Conservation (phyloP, 2,888 invertebrate genomes). For the Conops quadrifasciatus region DNA sequence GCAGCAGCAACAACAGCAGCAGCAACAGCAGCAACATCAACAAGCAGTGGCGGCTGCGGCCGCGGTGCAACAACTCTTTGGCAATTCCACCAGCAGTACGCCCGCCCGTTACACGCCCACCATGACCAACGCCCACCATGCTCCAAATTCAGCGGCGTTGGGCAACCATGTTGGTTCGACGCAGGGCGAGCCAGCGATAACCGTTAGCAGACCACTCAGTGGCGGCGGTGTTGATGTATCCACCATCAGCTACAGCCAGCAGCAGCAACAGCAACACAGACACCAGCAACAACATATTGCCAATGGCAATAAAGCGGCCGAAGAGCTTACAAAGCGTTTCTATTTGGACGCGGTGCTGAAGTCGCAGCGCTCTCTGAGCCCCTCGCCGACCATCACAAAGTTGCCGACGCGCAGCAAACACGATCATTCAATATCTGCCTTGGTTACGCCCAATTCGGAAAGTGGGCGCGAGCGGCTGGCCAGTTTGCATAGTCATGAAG, state of each 20-base stretch:
- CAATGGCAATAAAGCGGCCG: slow-evolving; percentile 64
- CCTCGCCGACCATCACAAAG: slow-evolving; percentile 53
- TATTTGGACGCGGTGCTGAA: slow-evolving; percentile 80
- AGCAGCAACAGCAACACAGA: slow-evolving; percentile 32
- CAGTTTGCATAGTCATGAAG: slow-evolving; percentile 56
- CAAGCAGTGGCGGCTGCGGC: slow-evolving; percentile 56
- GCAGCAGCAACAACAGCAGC: slow-evolving; percentile 12
- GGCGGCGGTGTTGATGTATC: not conserved
- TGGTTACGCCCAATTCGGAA: slow-evolving; percentile 63
- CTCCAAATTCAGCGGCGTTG: slow-evolving; percentile 4
- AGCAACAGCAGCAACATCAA: no score
- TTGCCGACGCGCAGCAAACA: slow-evolving; percentile 52
- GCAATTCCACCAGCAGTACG: slow-evolving; percentile 46
- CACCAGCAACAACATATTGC: slow-evolving; percentile 65
- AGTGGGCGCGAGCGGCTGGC: slow-evolving; percentile 57
- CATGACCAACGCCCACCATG: slow-evolving; percentile 9
- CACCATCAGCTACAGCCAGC: slow-evolving; percentile 8
- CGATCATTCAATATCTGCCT: slow-evolving; percentile 58
- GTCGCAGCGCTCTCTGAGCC: slow-evolving; percentile 69
- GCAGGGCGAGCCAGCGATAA: not conserved
- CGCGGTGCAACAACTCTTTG: slow-evolving; percentile 59
- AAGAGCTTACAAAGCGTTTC: slow-evolving; percentile 75
- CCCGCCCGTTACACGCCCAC: slow-evolving; percentile 47
- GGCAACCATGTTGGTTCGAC: not conserved
- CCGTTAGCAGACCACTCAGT: not conserved